Percentiles rank a stretch among this genome's conserved stretches.
Evolutionary conservation across 1,140 invertebrate genomes (phyloP).

Genomic region (Hyphantria cunea): DNA sequence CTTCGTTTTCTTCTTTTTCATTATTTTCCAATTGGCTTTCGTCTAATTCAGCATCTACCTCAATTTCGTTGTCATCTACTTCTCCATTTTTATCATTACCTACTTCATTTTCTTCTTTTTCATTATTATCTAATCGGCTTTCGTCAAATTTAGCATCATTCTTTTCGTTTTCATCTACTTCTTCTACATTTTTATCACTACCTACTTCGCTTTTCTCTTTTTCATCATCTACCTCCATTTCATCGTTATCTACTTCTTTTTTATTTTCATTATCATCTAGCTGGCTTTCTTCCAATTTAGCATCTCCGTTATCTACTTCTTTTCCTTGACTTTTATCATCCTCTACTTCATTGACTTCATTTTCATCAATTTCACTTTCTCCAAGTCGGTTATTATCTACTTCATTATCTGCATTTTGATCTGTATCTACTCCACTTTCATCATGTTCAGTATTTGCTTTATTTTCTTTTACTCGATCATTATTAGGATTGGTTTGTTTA

Average conservation of each 20-base stretch:
- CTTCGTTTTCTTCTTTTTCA: constrained; percentile 5
- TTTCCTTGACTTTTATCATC: constrained; percentile 10
- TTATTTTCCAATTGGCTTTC: constrained; percentile 21
- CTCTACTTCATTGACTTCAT: constrained; percentile 3
- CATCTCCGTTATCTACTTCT: constrained; percentile 7
- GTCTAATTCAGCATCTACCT: constrained; percentile 23
- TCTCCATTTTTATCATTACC: constrained; percentile 18
- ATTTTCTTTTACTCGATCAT: too few relatives aligned
- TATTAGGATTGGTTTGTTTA: too few relatives aligned
- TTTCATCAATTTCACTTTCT: constrained; percentile 9
- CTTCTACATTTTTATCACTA: constrained; percentile 3
- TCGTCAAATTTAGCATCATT: constrained; percentile 18
- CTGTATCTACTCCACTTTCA: too few relatives aligned
- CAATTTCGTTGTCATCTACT: constrained; percentile 8
- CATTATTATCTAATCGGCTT: constrained; percentile 39
- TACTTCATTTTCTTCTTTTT: constrained; percentile 8
- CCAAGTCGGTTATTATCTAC: constrained; percentile 19
- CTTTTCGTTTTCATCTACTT: too few relatives aligned
- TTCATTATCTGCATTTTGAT: constrained; percentile 14
- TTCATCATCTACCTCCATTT: neutral
- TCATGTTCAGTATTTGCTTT: too few relatives aligned
- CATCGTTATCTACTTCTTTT: neutral
- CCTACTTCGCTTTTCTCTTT: constrained; percentile 14
- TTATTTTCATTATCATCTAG: too few relatives aligned
- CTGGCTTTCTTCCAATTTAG: constrained; percentile 22